Evolutionary conservation across 2,113 vertebrate species (phyloP).

Genomic region (Eidolon helvum): DNA sequence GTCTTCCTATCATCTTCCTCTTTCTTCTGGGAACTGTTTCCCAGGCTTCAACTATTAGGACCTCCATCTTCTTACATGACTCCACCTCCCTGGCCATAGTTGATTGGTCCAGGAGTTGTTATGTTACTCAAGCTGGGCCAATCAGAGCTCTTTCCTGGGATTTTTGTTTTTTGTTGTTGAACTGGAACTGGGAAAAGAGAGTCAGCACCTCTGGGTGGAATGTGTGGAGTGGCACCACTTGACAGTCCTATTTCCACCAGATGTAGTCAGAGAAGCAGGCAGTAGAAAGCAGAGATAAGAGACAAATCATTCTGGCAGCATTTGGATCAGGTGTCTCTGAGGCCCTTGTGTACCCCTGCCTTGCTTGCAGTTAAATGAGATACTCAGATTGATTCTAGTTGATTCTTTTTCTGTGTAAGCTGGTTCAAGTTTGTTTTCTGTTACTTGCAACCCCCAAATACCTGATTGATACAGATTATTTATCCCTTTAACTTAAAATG

Average conservation of each 20-base stretch:
- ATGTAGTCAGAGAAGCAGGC: not conserved
- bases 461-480: not conserved
- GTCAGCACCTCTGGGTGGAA: not conserved
- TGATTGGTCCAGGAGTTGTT: not conserved
- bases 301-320: not conserved
- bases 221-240: not conserved
- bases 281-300: not conserved
- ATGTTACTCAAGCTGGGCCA: not conserved
- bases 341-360: not conserved
- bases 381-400: not conserved
- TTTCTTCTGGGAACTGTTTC: conserved; percentile 10
- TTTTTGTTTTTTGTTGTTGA: not conserved
- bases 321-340: not conserved
- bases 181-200: not conserved
- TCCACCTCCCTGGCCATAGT: not conserved
- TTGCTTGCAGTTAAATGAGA: not conserved
- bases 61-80: not conserved
- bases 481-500: conserved; percentile 15
- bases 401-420: not conserved
- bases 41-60: not conserved
- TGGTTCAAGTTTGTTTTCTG: not conserved
- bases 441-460: not conserved
- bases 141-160: conserved; percentile 1
- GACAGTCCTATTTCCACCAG: not conserved
- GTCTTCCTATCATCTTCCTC: not conserved